Evolutionary conservation across 1,140 invertebrate genomes (phyloP).

Genomic region (Neuroterus valhalla): DNA sequence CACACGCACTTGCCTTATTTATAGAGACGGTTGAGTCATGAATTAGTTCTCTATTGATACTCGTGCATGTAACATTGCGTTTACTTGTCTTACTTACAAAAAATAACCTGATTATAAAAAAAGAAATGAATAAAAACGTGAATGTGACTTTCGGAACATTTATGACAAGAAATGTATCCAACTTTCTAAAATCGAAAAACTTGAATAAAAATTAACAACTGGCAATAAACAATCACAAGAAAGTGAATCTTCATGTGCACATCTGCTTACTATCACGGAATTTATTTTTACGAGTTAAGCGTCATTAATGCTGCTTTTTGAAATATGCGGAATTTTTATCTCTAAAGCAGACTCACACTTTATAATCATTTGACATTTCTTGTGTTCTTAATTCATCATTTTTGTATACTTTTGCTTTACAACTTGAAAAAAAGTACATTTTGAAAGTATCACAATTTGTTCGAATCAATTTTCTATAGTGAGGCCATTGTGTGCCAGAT

Average conservation of each 20-base stretch:
- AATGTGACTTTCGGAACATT: neutral
- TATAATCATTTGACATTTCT: no score
- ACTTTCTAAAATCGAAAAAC: neutral
- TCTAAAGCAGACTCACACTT: no score
- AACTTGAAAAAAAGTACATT: no score
- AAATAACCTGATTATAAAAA: no score
- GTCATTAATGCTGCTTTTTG: slow-evolving; percentile 17
- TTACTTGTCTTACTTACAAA: slow-evolving; percentile 32
- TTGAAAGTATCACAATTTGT: no score
- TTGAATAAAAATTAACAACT: neutral
- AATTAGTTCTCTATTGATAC: slow-evolving; percentile 57
- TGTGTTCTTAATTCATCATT: no score
- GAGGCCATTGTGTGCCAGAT: no score
- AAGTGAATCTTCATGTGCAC: slow-evolving; percentile 24
- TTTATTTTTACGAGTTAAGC: slow-evolving; percentile 13
- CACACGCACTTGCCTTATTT: slow-evolving; percentile 51
- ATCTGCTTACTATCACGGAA: slow-evolving; percentile 14
- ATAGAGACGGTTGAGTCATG: slow-evolving; percentile 54
- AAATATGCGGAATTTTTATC: slow-evolving; percentile 8
- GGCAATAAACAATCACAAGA: neutral
- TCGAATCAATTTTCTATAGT: no score
- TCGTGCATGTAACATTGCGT: slow-evolving; percentile 49
- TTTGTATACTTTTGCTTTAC: no score
- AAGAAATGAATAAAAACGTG: neutral
- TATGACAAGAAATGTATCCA: neutral